Conservation (phyloP, 2,113 vertebrate species). For the Aspidoscelis tigris region DNA sequence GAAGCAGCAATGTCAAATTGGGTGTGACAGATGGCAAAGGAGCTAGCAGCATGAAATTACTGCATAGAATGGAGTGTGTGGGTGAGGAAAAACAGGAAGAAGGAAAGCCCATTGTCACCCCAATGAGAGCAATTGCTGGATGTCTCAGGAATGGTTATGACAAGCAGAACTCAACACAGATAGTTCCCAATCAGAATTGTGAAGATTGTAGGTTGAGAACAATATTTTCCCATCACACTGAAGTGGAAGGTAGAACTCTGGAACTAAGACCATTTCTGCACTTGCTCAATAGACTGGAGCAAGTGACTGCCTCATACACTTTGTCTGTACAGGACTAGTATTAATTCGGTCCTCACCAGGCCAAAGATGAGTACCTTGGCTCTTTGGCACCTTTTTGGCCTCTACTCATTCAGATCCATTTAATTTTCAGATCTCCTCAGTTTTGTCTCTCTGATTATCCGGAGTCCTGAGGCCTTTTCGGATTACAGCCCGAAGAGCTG, state of each 20-base stretch:
- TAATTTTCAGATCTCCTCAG: neutral
- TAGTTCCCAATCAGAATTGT: neutral
- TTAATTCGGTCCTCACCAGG: too few relatives aligned
- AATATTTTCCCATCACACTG: neutral
- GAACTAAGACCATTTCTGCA: neutral
- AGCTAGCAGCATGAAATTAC: constrained; percentile 31
- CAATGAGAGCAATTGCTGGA: neutral
- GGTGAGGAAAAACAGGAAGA: neutral
- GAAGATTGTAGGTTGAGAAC: neutral
- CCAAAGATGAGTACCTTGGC: neutral
- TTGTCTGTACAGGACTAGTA: too few relatives aligned
- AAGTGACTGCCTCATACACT: too few relatives aligned
- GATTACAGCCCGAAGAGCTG: too few relatives aligned
- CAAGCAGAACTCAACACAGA: neutral
- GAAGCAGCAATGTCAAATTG: constrained; percentile 37
- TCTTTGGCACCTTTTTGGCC: neutral
- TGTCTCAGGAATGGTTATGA: neutral
- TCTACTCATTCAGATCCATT: neutral
- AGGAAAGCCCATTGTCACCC: neutral
- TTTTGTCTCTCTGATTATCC: neutral
- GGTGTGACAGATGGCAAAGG: constrained; percentile 33
- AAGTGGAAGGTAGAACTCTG: neutral
- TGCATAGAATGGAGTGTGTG: constrained; percentile 4
- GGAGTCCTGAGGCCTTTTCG: neutral
- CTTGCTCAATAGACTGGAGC: too few relatives aligned